These are phyloP conservation scores for Eupristina koningsbergeri DNA, from an alignment of 1,140 invertebrate genomes.

Conservation along the genomic window DNA sequence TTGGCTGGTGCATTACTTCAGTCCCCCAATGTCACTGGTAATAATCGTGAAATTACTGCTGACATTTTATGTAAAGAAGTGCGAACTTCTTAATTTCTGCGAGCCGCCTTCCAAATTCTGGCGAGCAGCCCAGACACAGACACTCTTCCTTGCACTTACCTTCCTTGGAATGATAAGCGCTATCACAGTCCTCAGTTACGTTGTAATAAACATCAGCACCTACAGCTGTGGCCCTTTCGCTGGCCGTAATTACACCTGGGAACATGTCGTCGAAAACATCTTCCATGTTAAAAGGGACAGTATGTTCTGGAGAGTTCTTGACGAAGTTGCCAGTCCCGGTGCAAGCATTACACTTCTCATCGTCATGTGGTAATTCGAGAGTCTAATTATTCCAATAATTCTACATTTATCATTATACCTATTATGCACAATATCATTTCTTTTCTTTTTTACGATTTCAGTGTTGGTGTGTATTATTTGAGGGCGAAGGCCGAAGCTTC, in stretches of 20 bases:
- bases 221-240: conserved; percentile 75
- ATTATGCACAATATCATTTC: not conserved
- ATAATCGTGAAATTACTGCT: conserved; percentile 79
- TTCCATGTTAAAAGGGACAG: conserved; percentile 68
- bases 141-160: conserved; percentile 79
- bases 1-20: conserved; percentile 82
- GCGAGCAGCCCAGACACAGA: conserved; percentile 82
- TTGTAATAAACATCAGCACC: conserved; percentile 75
- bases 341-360: conserved; percentile 74
- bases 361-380: conserved; percentile 73
- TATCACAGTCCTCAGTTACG: conserved; percentile 75
- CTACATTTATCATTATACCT: not conserved
- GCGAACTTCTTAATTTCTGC: conserved; percentile 73
- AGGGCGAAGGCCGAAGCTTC: conserved; percentile 78
- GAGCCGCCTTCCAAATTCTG: conserved; percentile 77
- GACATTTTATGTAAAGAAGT: conserved; percentile 80
- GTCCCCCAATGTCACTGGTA: conserved; percentile 77
- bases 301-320: conserved; percentile 65
- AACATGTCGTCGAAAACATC: conserved; percentile 71
- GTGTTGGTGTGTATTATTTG: conserved; percentile 80
- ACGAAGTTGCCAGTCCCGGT: conserved; percentile 73
- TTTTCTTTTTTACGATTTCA: conserved; percentile 63
- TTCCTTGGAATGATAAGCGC: conserved; percentile 78
- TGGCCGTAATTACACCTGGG: conserved; percentile 71
- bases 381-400: conserved; percentile 6